phyloP scores from a whole-genome alignment of 2,888 invertebrate genomes.

The Timandra comae region DNA sequence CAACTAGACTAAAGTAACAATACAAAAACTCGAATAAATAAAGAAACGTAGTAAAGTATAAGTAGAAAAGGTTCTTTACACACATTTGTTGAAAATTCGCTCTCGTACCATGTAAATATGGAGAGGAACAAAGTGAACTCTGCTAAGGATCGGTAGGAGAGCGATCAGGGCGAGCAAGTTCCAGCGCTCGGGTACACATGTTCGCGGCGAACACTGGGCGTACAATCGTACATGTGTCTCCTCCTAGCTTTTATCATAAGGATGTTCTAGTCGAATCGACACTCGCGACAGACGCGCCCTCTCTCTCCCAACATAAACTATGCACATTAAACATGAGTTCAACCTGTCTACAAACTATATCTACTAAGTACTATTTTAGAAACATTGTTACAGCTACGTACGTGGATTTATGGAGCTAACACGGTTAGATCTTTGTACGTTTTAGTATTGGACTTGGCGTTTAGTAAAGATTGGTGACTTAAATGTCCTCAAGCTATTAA shows the following conservation, averaged over 20 bases:
- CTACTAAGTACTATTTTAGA: no score
- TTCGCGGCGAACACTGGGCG: constrained; percentile 47
- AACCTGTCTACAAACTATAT: constrained; percentile 61
- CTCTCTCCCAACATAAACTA: constrained; percentile 50
- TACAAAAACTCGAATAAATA: neutral
- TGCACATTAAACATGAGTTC: constrained; percentile 71
- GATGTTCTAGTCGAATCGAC: constrained; percentile 44
- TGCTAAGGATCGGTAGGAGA: constrained; percentile 51
- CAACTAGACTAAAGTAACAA: no score
- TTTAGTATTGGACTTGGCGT: no score
- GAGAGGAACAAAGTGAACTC: constrained; percentile 56
- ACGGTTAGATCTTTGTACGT: no score
- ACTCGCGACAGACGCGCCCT: constrained; percentile 20
- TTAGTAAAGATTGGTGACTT: no score
- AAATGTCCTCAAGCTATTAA: no score
- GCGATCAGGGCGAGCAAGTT: constrained; percentile 46
- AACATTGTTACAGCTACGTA: no score
- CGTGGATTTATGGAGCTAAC: no score
- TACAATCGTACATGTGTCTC: constrained; percentile 52
- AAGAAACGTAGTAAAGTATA: neutral
- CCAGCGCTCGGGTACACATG: constrained; percentile 58
- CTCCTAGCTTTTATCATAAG: constrained; percentile 48
- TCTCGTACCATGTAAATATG: constrained; percentile 60
- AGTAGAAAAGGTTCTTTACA: constrained; percentile 31
- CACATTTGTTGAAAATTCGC: constrained; percentile 52